Evolutionary conservation across 2,113 vertebrate species (phyloP).

Genomic region (Casuarius casuarius): DNA sequence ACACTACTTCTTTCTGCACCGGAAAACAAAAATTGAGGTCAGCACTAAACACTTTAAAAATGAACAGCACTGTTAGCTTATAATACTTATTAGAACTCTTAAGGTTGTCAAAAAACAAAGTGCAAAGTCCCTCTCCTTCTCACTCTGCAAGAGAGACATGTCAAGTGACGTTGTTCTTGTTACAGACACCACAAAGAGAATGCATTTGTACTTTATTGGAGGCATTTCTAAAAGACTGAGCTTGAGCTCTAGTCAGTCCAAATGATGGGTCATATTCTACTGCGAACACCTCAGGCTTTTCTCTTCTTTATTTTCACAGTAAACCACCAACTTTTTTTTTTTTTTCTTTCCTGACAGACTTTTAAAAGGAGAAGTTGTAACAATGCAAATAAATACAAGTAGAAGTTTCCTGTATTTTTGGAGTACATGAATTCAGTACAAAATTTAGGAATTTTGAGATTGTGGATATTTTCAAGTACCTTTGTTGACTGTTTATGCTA

Average conservation of each 20-base stretch:
- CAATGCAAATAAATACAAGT: background rate
- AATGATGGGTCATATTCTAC: background rate
- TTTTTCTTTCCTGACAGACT: too few species aligned
- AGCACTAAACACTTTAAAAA: constrained; percentile 5
- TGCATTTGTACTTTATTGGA: background rate
- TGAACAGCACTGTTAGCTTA: background rate
- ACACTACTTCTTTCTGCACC: background rate
- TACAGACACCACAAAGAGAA: background rate
- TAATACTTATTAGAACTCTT: background rate
- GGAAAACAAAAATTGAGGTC: background rate
- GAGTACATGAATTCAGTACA: background rate
- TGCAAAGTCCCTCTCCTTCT: background rate
- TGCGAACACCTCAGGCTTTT: background rate
- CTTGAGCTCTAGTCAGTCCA: background rate
- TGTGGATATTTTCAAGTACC: background rate
- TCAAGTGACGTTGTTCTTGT: background rate
- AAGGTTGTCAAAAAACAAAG: background rate
- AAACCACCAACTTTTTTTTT: too few species aligned
- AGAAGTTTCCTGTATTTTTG: background rate
- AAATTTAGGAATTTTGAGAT: background rate
- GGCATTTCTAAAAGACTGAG: background rate
- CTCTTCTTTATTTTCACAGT: background rate
- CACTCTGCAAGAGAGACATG: background rate
- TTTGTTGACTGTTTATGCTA: background rate
- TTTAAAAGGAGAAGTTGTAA: too few species aligned